Evolutionary conservation across 2,888 invertebrate genomes (phyloP).

Genomic region (Melieria picta): DNA sequence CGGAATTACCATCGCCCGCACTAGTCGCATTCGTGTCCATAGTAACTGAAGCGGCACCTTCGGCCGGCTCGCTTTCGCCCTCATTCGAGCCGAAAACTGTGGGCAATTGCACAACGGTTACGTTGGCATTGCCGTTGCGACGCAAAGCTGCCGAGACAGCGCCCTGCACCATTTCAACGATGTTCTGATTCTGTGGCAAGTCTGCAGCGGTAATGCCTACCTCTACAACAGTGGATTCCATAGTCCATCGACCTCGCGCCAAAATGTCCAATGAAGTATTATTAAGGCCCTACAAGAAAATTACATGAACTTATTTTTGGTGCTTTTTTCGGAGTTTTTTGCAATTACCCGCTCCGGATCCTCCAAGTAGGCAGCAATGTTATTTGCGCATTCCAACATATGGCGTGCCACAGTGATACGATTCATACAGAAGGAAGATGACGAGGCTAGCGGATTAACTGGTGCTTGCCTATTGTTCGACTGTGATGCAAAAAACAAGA

Average conservation of each 20-base stretch:
- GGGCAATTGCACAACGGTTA: conserved; percentile 63
- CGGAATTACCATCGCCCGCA: conserved; percentile 40
- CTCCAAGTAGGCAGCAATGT: conserved; percentile 65
- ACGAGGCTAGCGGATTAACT: conserved; percentile 61
- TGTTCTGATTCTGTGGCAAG: conserved; percentile 63
- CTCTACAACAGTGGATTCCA: conserved; percentile 67
- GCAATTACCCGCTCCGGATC: conserved; percentile 61
- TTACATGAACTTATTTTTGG: not conserved
- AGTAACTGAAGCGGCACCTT: conserved; percentile 32
- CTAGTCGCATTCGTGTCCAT: conserved; percentile 32
- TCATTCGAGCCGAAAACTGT: conserved; percentile 58
- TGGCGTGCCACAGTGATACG: conserved; percentile 66
- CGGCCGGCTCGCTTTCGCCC: conserved; percentile 41
- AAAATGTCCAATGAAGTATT: conserved; percentile 65
- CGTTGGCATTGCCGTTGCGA: conserved; percentile 61
- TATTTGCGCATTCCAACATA: conserved; percentile 66
- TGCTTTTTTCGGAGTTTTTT: not conserved
- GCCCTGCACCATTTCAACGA: conserved; percentile 65
- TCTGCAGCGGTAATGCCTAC: conserved; percentile 65
- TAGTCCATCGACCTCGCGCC: conserved; percentile 66
- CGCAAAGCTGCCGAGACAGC: conserved; percentile 64
- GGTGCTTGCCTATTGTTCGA: conserved; percentile 53
- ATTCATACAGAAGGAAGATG: conserved; percentile 66
- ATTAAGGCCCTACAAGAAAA: conserved; percentile 58
- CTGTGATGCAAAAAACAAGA: conserved; percentile 18